phyloP scores from a whole-genome alignment of 2,888 invertebrate genomes.

The Heliconius charithonia region DNA sequence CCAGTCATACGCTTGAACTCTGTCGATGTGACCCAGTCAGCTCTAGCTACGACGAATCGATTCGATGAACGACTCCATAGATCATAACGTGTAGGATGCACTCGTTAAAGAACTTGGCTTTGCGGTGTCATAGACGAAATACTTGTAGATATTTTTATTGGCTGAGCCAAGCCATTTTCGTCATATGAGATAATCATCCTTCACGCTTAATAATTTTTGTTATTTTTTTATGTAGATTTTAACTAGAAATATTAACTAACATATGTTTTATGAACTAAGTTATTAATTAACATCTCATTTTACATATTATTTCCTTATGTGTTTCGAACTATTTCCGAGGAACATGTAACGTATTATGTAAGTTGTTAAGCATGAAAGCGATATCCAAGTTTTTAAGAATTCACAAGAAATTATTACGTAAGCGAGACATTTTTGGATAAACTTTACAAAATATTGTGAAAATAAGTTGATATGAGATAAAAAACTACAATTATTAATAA shows the following conservation, averaged over 20 bases:
- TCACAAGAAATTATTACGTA: conserved; percentile 6
- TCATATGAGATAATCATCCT: no score
- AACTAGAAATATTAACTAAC: background rate
- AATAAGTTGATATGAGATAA: background rate
- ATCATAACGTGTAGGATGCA: no score
- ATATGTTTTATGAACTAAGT: background rate
- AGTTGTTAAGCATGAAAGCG: conserved; percentile 10
- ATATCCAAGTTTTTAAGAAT: conserved; percentile 2
- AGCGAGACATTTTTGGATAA: background rate
- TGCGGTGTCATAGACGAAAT: no score
- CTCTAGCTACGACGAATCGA: no score
- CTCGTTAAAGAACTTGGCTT: no score
- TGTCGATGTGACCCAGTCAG: no score
- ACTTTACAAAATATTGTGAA: conserved; percentile 5
- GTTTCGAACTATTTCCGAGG: background rate
- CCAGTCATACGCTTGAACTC: no score
- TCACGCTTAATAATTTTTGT: background rate
- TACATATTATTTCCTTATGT: conserved; percentile 7
- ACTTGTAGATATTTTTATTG: no score
- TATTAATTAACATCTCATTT: conserved; percentile 8
- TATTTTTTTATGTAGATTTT: background rate
- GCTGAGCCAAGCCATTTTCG: no score
- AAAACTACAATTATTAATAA: background rate
- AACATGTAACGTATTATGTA: conserved; percentile 15
- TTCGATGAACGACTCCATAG: no score